Evolutionary conservation across 2,888 invertebrate species (phyloP).

Genomic region (Scaptomyza tumidula): DNA sequence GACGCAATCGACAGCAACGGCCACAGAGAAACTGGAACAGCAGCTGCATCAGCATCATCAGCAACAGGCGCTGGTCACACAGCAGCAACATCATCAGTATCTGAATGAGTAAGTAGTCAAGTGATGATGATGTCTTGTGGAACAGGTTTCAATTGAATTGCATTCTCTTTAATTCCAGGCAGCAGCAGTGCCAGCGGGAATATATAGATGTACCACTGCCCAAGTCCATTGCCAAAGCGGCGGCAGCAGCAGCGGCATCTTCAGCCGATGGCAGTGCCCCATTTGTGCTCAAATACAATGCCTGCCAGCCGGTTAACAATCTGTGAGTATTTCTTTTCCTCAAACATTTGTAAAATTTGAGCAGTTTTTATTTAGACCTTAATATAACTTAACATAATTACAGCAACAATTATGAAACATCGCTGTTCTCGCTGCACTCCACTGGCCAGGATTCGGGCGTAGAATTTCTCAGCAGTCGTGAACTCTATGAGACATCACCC

Average conservation of each 20-base stretch:
- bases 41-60: slow-evolving; percentile 72
- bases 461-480: slow-evolving; percentile 85
- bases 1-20: slow-evolving; percentile 81
- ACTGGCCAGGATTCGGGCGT: slow-evolving; percentile 93
- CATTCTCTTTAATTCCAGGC: slow-evolving; percentile 5
- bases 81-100: slow-evolving; percentile 73
- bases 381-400: background rate
- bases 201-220: slow-evolving; percentile 85
- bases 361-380: too few relatives aligned
- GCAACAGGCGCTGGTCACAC: slow-evolving; percentile 71
- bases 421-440: slow-evolving; percentile 92
- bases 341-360: background rate
- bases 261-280: slow-evolving; percentile 63
- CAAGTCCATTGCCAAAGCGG: slow-evolving; percentile 83
- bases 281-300: slow-evolving; percentile 82
- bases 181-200: slow-evolving; percentile 82
- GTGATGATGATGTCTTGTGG: background rate
- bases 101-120: slow-evolving; percentile 65
- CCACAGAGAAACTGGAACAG: slow-evolving; percentile 80
- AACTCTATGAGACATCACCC: slow-evolving; percentile 82
- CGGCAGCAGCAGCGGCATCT: slow-evolving; percentile 58
- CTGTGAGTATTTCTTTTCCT: slow-evolving; percentile 65
- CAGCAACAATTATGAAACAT: slow-evolving; percentile 87
- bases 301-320: slow-evolving; percentile 81
- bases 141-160: slow-evolving; percentile 18